Conservation (phyloP, 2,888 invertebrate species). For the Pherbina coryleti region DNA sequence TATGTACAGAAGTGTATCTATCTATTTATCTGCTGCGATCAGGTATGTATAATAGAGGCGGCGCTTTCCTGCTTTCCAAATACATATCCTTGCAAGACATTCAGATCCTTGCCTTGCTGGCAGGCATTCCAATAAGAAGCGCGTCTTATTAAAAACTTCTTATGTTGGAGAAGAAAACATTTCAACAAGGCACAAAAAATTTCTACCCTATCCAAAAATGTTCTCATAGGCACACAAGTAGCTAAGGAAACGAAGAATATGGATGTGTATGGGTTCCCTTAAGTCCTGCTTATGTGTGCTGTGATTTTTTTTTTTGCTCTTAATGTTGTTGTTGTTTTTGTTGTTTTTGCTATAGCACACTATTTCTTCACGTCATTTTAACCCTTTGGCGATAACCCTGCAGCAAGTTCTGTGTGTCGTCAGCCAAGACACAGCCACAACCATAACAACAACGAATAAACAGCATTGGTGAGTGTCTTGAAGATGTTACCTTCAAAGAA, state of each 20-base stretch:
- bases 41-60: constrained; percentile 3
- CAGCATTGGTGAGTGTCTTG: constrained; percentile 17
- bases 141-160: neutral
- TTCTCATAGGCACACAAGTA: neutral
- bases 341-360: neutral
- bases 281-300: neutral
- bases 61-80: neutral
- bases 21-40: neutral
- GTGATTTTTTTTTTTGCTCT: constrained; percentile 2
- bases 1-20: neutral
- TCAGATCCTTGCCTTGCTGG: neutral
- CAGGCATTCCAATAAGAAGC: neutral
- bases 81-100: neutral
- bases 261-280: neutral
- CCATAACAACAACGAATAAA: neutral
- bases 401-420: constrained; percentile 4
- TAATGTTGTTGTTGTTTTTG: constrained; percentile 13
- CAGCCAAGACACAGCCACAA: neutral
- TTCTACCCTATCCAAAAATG: neutral
- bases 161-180: neutral
- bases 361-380: constrained; percentile 34
- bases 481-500: constrained; percentile 40
- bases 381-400: constrained; percentile 41
- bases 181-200: neutral
- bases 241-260: neutral